Percentiles rank a stretch among this genome's conserved stretches.
Evolutionary conservation across 2,888 invertebrate species (phyloP).

Genomic region (Nasonia oneida): DNA sequence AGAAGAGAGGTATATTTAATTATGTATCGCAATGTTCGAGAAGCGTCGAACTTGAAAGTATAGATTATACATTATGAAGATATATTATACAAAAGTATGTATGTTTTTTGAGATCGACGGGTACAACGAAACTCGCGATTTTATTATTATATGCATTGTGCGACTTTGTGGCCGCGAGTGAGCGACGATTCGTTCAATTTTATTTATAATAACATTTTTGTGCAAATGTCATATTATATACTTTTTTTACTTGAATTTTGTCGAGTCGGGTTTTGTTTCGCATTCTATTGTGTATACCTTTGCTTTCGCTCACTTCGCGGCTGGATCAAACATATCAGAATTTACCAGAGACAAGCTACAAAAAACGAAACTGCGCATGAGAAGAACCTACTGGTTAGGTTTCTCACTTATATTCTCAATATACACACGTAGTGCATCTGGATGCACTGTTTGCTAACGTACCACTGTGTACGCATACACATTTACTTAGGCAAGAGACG

Average conservation of each 20-base stretch:
- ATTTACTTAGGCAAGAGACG: background rate
- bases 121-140: conserved; percentile 37
- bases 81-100: conserved; percentile 16
- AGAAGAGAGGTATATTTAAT: no score
- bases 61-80: conserved; percentile 28
- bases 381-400: conserved; percentile 48
- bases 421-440: conserved; percentile 16
- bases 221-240: background rate
- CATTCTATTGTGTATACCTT: background rate
- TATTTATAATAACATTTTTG: background rate
- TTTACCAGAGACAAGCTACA: background rate
- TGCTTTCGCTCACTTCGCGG: background rate
- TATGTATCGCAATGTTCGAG: background rate
- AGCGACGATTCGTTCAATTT: conserved; percentile 8
- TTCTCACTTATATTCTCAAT: conserved; percentile 2
- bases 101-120: conserved; percentile 28
- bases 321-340: conserved; percentile 1
- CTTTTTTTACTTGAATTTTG: conserved; percentile 6
- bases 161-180: conserved; percentile 5
- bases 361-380: background rate
- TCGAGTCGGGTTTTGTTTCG: background rate
- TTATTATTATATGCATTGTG: background rate
- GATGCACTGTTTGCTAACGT: conserved; percentile 19
- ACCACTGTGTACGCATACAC: background rate
- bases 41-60: conserved; percentile 41